Base-by-base conservation (phyloP, 2,888 invertebrate species). In the Protodeltote pygarga region DNA sequence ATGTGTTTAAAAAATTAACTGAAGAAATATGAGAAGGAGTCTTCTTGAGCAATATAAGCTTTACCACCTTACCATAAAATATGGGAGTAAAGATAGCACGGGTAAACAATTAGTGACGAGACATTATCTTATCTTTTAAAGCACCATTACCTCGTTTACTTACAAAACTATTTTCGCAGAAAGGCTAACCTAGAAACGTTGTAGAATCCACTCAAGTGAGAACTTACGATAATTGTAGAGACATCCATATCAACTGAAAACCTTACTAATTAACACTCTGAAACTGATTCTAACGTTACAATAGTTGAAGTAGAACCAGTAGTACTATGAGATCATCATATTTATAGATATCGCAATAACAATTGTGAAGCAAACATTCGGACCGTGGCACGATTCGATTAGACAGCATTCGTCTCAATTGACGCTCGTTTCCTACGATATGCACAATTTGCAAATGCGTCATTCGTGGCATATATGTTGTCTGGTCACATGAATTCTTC, bases 361-460 rank as follows among this genome's bases (percentile, higher is more conserved):
- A 73, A 75, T 69, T 52, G 70, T 41, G 40, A 40, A 14, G 60
- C 69, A 72, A 77, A 78, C 78, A 77, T 84, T 83, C 60, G 71
- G 62, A 1, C 19, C 24, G 71, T 77, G 76, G 76, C 80, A 74
- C 59, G 68, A 73, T 77, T 77, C 81, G 83, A 85, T 85, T 81
- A 76, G 67, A 68, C 63, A 66, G 67, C 73, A 71, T 76, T 78
- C 45, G 44, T 65, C 73, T 80, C 81, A 87, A 86, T 86, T 83
- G 79, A 59, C 47, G 48, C 62, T 75, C 41, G 73, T 81, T 77
- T 67, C 50, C 58, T 51, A 39, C 38, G 23, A 54, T 58, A 53
- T 47, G 48, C 60, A 65, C 49, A 60, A 60, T 55, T 63, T 51
- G 45, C 48, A 55, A 50, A 54, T 54, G 46, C 55, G 51, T 65